Base-by-base conservation (phyloP, 2,113 vertebrate genomes). In the Fulmarus glacialis region DNA sequence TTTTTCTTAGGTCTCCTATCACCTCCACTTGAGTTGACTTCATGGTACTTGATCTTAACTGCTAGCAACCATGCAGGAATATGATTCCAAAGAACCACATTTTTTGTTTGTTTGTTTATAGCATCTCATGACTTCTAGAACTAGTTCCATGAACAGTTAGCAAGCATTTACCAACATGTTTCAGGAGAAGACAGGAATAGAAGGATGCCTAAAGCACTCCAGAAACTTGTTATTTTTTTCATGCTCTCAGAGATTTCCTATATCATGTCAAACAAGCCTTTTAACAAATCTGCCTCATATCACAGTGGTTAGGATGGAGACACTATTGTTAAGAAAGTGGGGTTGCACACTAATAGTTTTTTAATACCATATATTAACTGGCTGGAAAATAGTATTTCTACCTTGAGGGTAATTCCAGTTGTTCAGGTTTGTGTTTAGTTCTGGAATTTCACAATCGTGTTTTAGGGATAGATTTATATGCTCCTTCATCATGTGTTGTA, bases 381-480 rank as follows among this genome's bases (percentile, higher is more conserved):
- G 8, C 20, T 82, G 26, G 23, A 77, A 67, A 48, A 66, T 66
- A 20, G 8, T 43, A 43, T 50, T 78, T 73, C 59, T 67, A 21
- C 21, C 23, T 48, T 71, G 15, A 42, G 11, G 29, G 43, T 86
- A 86, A 70, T 52, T 53, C 29, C 40, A 32, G 26, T 17, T 55
- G 20, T 47, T 70, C 30, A 55, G 20, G 5, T 77, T 82, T 32
- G 2, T 42, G 5, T 47, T 63, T 80, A 60, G 22, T 68, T 96
- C 64, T 71, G 18, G 29, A 43, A 75, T 77, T 77, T 80, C 29
- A 63, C 16, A 29, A 2, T 36, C 0, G 0, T 40, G 3, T 62
- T 74, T 74, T 58, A 47, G 17, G 24, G 9, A 27, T 45, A 79
- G 36, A 62, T 77, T 62, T 79, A 29, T 48, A 45, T n/a, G 2